Evolutionary conservation across 2,113 vertebrate genomes (phyloP).

Genomic region (Entomyzon cyanotis): DNA sequence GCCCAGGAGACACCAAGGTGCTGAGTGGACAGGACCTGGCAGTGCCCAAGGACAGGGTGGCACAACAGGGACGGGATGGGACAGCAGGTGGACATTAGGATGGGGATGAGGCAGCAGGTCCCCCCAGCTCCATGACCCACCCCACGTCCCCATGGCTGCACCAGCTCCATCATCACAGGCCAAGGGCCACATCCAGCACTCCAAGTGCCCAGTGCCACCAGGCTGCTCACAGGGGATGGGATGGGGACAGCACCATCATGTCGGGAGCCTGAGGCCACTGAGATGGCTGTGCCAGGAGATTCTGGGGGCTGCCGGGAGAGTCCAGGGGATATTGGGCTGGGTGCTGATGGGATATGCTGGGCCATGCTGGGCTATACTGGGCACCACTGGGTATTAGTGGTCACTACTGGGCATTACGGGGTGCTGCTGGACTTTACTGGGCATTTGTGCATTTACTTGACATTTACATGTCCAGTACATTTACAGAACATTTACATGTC

Average conservation of each 20-base stretch:
- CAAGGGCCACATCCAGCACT: neutral
- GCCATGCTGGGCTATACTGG: neutral
- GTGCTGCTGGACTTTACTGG: neutral
- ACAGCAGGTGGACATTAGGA: neutral
- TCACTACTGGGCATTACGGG: neutral
- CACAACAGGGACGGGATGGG: neutral
- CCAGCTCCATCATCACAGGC: neutral
- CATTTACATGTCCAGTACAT: no score
- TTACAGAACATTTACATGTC: no score
- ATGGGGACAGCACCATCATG: fast-evolving
- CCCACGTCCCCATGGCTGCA: neutral
- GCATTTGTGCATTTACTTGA: fast-evolving
- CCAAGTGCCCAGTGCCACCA: neutral
- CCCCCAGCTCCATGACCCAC: neutral
- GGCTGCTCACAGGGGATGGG: neutral
- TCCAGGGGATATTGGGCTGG: neutral
- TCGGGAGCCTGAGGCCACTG: neutral
- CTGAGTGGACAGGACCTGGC: no score
- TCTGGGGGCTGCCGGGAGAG: neutral
- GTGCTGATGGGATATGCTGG: neutral
- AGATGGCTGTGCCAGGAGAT: neutral
- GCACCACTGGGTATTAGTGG: neutral
- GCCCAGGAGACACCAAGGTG: neutral
- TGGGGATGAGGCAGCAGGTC: neutral
- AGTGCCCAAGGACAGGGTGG: neutral